A percentile compares a stretch with the other conserved stretches of the same genome.
Evolutionary conservation across 2,113 vertebrate species (phyloP).

Genomic region (Connochaetes taurinus): DNA sequence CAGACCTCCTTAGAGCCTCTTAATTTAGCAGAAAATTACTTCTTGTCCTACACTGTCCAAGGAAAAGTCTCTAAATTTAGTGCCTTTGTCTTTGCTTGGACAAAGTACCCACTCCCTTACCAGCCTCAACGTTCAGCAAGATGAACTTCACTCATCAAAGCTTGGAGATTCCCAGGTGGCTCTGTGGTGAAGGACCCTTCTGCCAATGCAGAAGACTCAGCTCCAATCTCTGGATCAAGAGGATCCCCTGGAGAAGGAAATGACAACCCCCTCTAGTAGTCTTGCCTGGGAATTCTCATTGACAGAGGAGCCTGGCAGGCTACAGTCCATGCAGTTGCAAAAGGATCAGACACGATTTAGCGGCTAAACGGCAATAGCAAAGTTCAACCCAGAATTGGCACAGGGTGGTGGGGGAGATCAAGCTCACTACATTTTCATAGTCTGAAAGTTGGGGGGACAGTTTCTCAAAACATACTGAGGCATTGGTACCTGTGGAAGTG

Average conservation of each 20-base stretch:
- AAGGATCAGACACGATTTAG: neutral
- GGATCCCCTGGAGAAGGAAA: neutral
- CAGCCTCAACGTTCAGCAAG: neutral
- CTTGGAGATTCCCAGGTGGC: neutral
- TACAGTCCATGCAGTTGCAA: neutral
- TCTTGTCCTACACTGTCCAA: neutral
- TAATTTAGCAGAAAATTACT: neutral
- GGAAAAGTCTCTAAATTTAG: neutral
- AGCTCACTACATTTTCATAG: rapidly evolving
- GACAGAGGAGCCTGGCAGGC: neutral
- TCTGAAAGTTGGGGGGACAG: neutral
- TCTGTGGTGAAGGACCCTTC: neutral
- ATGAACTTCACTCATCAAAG: neutral
- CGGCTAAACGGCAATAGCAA: neutral
- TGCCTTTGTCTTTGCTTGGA: neutral
- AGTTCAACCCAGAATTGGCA: rapidly evolving
- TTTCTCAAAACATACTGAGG: neutral
- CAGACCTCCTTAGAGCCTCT: neutral
- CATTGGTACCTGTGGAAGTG: neutral
- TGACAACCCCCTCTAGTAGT: neutral
- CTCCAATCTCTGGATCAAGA: neutral
- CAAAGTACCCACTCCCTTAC: rapidly evolving
- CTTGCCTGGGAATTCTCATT: neutral
- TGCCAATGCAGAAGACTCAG: neutral
- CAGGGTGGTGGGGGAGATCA: neutral